Conservation (phyloP, 23 tunicate species). For the Halocynthia roretzi region DNA sequence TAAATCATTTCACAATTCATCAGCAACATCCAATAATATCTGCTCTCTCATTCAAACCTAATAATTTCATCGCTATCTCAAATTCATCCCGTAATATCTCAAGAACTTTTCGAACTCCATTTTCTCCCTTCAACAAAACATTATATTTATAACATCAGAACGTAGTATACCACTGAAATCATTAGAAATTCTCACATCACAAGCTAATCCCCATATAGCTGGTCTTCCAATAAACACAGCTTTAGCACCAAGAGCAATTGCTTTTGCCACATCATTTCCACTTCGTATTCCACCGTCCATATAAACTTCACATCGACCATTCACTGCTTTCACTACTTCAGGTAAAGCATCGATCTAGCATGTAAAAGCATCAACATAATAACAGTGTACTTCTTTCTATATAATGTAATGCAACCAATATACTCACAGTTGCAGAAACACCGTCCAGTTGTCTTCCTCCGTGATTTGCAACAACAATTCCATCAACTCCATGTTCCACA, state of each 20-base stretch:
- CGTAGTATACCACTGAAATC: too few relatives aligned
- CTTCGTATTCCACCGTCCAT: constrained; percentile 54
- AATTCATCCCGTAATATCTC: constrained; percentile 40
- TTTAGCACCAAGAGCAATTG: constrained; percentile 52
- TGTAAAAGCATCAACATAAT: background rate
- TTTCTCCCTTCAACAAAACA: too few relatives aligned
- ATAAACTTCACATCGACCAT: constrained; percentile 43
- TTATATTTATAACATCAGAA: too few relatives aligned
- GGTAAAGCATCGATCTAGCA: constrained; percentile 47
- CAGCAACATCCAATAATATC: too few relatives aligned
- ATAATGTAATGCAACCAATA: too few relatives aligned
- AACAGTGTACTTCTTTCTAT: too few relatives aligned
- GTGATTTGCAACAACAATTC: constrained; percentile 57
- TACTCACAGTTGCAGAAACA: constrained; percentile 32
- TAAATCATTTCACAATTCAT: too few relatives aligned
- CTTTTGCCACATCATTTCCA: constrained; percentile 51
- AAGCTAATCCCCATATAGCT: constrained; percentile 41
- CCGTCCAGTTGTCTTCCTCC: constrained; percentile 59
- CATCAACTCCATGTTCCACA: constrained; percentile 37
- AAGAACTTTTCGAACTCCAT: constrained; percentile 36
- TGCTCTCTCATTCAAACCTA: too few relatives aligned
- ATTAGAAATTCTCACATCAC: too few relatives aligned
- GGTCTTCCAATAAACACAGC: constrained; percentile 61
- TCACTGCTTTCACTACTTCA: constrained; percentile 46
- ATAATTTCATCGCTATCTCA: constrained; percentile 37